Conservation (phyloP, 2,113 vertebrate genomes). For the Passer domesticus region DNA sequence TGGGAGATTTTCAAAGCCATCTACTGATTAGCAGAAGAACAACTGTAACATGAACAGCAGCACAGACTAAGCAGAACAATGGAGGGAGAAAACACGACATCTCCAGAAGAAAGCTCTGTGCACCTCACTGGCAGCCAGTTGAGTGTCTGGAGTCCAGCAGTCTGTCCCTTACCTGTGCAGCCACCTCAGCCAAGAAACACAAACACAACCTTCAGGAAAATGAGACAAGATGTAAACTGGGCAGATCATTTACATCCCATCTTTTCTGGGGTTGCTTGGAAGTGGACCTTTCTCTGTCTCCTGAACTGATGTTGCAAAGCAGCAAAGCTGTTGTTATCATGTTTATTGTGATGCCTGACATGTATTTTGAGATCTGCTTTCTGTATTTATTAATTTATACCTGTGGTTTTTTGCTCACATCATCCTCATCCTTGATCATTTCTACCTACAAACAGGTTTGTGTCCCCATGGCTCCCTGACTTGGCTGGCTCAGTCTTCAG, state of each 20-base stretch:
- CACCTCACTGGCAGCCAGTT: background rate
- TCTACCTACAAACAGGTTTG: background rate
- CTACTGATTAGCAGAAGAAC: constrained; percentile 7
- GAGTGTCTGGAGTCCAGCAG: background rate
- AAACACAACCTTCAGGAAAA: background rate
- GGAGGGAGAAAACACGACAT: background rate
- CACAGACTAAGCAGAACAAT: background rate
- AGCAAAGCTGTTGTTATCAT: background rate
- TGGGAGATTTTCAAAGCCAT: constrained; percentile 18
- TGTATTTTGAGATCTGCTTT: background rate
- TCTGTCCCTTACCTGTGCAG: background rate
- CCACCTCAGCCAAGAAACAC: background rate
- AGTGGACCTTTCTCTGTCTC: background rate
- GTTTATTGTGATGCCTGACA: background rate
- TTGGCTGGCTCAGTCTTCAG: background rate
- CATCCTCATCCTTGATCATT: background rate
- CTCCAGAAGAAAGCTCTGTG: background rate
- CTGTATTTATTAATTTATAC: background rate
- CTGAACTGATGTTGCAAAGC: background rate
- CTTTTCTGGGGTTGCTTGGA: background rate
- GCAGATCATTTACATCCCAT: background rate
- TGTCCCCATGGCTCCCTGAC: background rate
- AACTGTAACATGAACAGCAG: background rate
- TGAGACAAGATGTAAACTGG: background rate
- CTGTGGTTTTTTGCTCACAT: background rate